These are phyloP conservation scores for Rhea pennata DNA, from an alignment of 2,113 vertebrate species.

Conservation along the genomic window DNA sequence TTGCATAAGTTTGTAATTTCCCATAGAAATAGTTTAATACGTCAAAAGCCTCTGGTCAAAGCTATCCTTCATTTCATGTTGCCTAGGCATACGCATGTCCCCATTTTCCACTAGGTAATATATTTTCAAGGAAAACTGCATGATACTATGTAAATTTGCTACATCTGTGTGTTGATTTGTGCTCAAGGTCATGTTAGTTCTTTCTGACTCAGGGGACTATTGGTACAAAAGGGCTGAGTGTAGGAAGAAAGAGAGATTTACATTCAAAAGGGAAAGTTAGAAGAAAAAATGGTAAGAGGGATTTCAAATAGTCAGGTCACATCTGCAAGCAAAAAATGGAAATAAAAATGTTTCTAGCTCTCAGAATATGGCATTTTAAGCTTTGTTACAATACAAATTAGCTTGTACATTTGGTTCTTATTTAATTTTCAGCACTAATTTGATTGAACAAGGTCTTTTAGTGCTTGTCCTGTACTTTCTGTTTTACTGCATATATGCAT, in stretches of 20 bases:
- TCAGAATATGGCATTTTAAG: not conserved
- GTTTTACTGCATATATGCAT: not conserved
- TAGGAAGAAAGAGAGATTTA: not conserved
- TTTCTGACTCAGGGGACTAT: slow-evolving; percentile 20
- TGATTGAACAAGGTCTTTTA: not conserved
- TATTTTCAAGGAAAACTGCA: slow-evolving; percentile 50
- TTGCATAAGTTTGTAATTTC: not conserved
- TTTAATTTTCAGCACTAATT: not conserved
- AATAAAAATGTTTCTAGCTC: not conserved
- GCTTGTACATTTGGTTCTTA: not conserved
- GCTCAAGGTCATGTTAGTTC: slow-evolving; percentile 45
- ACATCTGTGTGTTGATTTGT: not conserved
- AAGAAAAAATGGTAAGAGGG: not conserved
- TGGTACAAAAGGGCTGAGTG: slow-evolving; percentile 11
- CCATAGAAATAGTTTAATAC: slow-evolving; percentile 25
- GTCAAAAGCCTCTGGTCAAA: slow-evolving; percentile 12
- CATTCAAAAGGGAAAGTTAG: not conserved
- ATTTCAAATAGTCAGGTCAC: not conserved
- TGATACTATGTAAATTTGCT: slow-evolving; percentile 50
- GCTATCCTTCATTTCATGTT: slow-evolving; percentile 27
- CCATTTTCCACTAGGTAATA: slow-evolving; percentile 24
- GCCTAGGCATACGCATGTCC: not conserved
- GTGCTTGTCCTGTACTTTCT: not conserved
- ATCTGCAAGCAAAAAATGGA: not conserved
- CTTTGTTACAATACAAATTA: not conserved